Conservation (phyloP, 2,113 vertebrate species). For the Marcusenius ussheri region DNA sequence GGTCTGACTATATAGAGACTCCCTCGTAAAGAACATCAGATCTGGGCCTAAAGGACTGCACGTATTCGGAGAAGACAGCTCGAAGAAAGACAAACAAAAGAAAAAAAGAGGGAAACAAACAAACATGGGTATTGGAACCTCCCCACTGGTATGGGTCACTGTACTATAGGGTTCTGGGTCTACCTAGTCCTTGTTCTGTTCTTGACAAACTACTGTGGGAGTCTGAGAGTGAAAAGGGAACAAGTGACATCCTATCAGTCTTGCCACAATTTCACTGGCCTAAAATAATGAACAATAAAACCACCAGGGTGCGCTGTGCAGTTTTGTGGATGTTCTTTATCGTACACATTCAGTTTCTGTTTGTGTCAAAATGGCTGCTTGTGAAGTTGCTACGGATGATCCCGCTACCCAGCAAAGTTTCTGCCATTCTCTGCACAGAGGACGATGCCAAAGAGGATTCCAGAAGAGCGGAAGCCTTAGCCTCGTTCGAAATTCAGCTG, state of each 20-base stretch:
- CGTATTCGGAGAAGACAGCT: neutral
- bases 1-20: neutral
- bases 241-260: neutral
- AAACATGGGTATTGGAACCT: neutral
- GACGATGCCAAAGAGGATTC: neutral
- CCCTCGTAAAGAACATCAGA: neutral
- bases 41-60: neutral
- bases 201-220: neutral
- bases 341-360: neutral
- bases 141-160: neutral
- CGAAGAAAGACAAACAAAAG: neutral
- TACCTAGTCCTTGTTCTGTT: neutral
- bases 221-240: neutral
- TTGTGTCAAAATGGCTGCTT: neutral
- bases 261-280: neutral
- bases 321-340: neutral
- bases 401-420: neutral
- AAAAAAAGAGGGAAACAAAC: neutral
- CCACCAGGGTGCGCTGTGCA: neutral
- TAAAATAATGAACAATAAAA: neutral
- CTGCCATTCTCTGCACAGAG: neutral
- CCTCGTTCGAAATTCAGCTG: neutral
- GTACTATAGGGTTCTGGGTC: neutral
- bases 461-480: neutral
- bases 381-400: conserved; percentile 17